Base-by-base conservation (phyloP, 1,140 invertebrate genomes). In the Pseudomyrmex concolor region DNA sequence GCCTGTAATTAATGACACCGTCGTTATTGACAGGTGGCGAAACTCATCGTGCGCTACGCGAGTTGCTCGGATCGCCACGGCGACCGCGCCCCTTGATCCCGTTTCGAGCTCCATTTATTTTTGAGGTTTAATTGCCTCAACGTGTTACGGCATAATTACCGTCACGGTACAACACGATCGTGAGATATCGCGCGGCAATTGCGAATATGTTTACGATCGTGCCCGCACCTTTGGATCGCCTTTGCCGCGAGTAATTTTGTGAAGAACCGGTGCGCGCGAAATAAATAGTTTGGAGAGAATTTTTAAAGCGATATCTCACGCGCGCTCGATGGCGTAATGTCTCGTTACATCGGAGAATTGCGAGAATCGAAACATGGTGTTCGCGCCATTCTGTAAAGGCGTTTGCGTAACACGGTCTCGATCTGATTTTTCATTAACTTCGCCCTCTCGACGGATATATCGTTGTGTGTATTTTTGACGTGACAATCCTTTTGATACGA, bases 1-100 rank as follows among this genome's bases (percentile, higher is more conserved):
- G 85, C 48, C 74, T 81, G 89, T 91, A 92, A 92, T 92, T 92
- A 92, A 92, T 92, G 91, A 90, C 84, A 91, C 76, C 67, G 71
- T 59, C 76, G 84, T 84, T 89, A 91, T 89, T 90, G 91, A 92
- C 90, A 90, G 86, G 84, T 85, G 71, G 84, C 51, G 10, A 43
- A 70, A 22, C 50, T 22, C 67, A 50, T 50, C 59, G 66, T 51
- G 84, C 54, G 45, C 34, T 17, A 17, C 62, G 82, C 87, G 87
- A 86, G 57, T 89, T 83, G 86, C 77, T 83, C 34, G 34, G 34
- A 34, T 34, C 85, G 76, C 5, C 73, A 55, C 83, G 48, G 9
- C 71, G 48, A n/a, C 71, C 78, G 71, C 84, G 68, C 72, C 86
- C 80, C 84, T 72, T 72, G 73, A 76, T 78, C 82, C 54, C 68